Percentiles rank a stretch among this genome's conserved stretches.
Conservation (phyloP, 2,797 vertebrate genomes). For the Nyctibius grandis region DNA sequence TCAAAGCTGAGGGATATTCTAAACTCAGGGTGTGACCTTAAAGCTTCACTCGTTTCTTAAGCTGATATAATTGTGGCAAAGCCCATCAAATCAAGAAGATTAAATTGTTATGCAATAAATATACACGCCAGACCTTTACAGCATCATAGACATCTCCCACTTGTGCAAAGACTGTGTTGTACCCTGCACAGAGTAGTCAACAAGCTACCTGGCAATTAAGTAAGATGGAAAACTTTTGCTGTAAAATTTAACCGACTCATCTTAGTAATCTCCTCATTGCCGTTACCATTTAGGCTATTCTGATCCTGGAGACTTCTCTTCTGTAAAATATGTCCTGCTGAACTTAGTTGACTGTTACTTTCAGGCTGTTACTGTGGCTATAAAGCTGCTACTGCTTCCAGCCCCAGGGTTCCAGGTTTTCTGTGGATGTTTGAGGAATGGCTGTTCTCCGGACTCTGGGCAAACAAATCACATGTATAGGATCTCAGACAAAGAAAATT, state of each 20-base stretch:
- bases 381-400: background rate
- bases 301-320: background rate
- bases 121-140: background rate
- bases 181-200: background rate
- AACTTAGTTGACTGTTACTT: background rate
- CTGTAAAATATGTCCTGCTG: background rate
- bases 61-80: background rate
- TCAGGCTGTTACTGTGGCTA: background rate
- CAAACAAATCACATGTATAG: rapidly evolving
- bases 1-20: background rate
- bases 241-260: background rate
- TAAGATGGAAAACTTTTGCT: background rate
- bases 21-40: background rate
- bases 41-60: background rate
- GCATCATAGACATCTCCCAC: background rate
- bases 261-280: background rate
- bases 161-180: background rate
- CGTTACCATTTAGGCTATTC: background rate
- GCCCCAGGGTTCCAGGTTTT: background rate
- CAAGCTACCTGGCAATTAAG: background rate
- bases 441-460: background rate
- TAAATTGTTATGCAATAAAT: constrained; percentile 2
- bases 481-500: background rate
- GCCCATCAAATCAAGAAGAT: background rate
- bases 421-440: background rate